Percentiles rank a stretch among this genome's conserved stretches.
Conservation (phyloP, 2,888 invertebrate genomes). For the Branchipolynoe longqiensis region DNA sequence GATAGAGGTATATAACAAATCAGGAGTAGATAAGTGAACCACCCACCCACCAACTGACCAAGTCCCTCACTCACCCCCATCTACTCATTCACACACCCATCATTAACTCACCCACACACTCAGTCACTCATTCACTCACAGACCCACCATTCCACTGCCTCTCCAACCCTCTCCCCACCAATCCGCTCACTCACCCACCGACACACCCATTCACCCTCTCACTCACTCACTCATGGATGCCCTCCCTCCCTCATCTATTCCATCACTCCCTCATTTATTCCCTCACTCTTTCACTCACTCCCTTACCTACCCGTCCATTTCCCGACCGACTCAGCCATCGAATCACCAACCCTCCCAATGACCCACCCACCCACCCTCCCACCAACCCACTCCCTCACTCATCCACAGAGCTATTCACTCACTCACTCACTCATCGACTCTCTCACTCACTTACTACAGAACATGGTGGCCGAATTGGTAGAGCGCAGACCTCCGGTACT, state of each 20-base stretch:
- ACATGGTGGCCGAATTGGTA: too few species aligned
- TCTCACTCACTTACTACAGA: slow-evolving; percentile 57
- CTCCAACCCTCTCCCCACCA: neutral
- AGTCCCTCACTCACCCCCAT: too few species aligned
- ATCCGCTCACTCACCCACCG: neutral
- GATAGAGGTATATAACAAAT: too few species aligned
- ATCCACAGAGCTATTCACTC: slow-evolving; percentile 51
- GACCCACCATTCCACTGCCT: neutral
- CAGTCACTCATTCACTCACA: neutral
- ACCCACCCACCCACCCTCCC: slow-evolving; percentile 47
- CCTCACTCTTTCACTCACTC: neutral
- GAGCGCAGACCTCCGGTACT: too few species aligned
- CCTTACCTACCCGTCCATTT: neutral
- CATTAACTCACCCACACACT: too few species aligned
- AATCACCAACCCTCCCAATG: slow-evolving; percentile 30
- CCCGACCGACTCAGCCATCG: neutral
- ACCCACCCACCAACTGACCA: too few species aligned
- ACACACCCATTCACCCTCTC: slow-evolving; percentile 14
- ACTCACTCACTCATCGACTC: slow-evolving; percentile 59
- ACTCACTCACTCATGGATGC: neutral
- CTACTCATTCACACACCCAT: too few species aligned
- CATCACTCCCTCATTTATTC: slow-evolving; percentile 30
- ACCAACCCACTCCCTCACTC: slow-evolving; percentile 53
- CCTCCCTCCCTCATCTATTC: slow-evolving; percentile 17
- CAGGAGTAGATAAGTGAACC: too few species aligned